These are phyloP conservation scores for Alauda arvensis DNA, from an alignment of 2,797 vertebrate species.

Conservation along the genomic window DNA sequence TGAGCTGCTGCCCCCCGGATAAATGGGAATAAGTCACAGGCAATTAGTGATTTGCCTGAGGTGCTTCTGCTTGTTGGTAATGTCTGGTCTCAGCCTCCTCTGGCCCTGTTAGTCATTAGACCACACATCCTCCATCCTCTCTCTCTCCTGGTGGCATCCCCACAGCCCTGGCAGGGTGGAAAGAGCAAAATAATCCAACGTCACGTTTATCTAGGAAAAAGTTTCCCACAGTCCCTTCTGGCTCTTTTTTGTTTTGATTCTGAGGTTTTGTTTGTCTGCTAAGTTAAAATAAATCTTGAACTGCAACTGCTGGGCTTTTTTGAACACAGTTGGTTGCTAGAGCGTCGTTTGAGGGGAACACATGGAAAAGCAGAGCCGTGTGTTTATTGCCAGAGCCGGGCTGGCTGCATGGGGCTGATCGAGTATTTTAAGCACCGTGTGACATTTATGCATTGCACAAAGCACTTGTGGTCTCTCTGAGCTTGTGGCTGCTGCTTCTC, in stretches of 20 bases:
- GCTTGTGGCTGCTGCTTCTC: background rate
- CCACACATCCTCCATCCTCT: constrained; percentile 16
- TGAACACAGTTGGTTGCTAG: background rate
- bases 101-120: constrained; percentile 4
- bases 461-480: background rate
- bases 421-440: background rate
- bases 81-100: background rate
- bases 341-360: background rate
- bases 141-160: background rate
- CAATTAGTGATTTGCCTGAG: constrained; percentile 24
- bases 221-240: constrained; percentile 35
- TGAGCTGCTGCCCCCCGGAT: background rate
- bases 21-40: constrained; percentile 24
- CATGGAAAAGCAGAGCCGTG: background rate
- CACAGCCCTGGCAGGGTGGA: background rate
- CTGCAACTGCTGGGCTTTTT: background rate
- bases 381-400: background rate
- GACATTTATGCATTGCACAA: background rate
- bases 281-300: constrained; percentile 35
- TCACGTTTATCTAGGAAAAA: background rate
- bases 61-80: background rate
- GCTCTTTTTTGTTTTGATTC: constrained; percentile 11
- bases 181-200: background rate
- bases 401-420: background rate
- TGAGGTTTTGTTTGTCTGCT: constrained; percentile 26